Base-by-base conservation (phyloP, 2,797 vertebrate species). In the Babyrousa celebensis region DNA sequence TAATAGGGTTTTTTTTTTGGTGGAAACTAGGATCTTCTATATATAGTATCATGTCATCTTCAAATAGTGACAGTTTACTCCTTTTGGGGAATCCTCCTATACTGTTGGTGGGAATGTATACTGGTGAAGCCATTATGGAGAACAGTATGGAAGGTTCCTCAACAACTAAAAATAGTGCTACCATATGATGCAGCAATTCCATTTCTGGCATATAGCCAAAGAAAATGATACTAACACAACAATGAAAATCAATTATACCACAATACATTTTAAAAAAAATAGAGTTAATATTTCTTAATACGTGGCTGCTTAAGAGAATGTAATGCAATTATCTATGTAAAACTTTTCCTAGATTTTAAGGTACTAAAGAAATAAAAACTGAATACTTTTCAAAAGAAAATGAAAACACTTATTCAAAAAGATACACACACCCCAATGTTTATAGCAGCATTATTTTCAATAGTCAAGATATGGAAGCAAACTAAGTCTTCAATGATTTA, bases 281-380 rank as follows among this genome's bases (percentile, higher is more conserved):
- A 25, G 40, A 84, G 27, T 72, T 89, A 62, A 60, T 48, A 40
- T 58, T 95, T 77, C 65, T 12, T 48, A 93, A 87, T 32, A 54
- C 10, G 54, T 43, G n/a, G 3, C 36, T 87, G 12, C 67, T 70
- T 56, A 90, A 77, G 48, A 78, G 15, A 58, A 77, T 79, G 2
- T 4, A 82, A 23, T 70, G 3, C 63, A 52, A 56, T 40, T n/a
- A 79, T 36, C 36, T 36, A 79, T 48, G 29, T 89, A 67, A 36
- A 71, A 78, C 4, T 77, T 58, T 63, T 60, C 52, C 70, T 70
- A 54, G 25, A 11, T 71, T 43, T 1, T 48, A 89, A 77, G n/a
- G 23, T 18, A 54, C n/a, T 60, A 63, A 17, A 79, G 77, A 96
- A 91, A 84, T 83, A 67, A 63, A 77, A 75, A 2, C 43, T 58